A percentile compares a stretch with the other conserved stretches of the same genome.
phyloP scores from a whole-genome alignment of 2,888 invertebrate species.

The Fabriciana adippe region DNA sequence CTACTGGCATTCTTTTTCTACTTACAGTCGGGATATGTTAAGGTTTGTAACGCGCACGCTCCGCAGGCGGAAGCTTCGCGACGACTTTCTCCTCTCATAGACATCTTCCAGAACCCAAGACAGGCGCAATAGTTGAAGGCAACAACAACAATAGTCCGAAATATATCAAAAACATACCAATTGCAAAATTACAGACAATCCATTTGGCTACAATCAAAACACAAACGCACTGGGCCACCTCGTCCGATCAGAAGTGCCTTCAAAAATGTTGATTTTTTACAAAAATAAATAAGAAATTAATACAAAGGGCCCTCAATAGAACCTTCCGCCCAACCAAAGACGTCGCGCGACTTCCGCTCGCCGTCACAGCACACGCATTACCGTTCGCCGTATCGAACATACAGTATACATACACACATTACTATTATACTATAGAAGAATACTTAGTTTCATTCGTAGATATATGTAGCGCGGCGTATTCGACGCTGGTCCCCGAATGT shows the following conservation, averaged over 20 bases:
- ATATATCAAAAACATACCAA: constrained; percentile 48
- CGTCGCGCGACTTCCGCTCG: constrained; percentile 67
- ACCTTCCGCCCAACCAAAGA: constrained; percentile 87
- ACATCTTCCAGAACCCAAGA: constrained; percentile 85
- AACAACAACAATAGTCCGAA: constrained; percentile 77
- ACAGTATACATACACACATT: constrained; percentile 76
- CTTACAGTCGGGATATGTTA: constrained; percentile 36
- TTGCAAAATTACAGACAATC: constrained; percentile 47
- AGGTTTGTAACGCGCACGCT: constrained; percentile 45
- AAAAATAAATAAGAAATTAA: constrained; percentile 87
- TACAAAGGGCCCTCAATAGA: constrained; percentile 94
- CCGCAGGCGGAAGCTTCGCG: constrained; percentile 65
- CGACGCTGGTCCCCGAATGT: constrained; percentile 49
- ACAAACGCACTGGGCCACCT: constrained; percentile 93
- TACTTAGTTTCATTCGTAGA: constrained; percentile 82
- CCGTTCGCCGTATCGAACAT: constrained; percentile 67
- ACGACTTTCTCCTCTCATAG: constrained; percentile 89
- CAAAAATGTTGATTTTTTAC: constrained; percentile 94
- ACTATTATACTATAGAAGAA: constrained; percentile 81
- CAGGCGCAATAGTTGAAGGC: constrained; percentile 93
- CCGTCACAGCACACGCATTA: constrained; percentile 55
- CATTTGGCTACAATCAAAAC: constrained; percentile 70
- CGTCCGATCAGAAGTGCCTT: constrained; percentile 98
- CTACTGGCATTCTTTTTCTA: constrained; percentile 42
- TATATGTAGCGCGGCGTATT: constrained; percentile 71